A percentile compares a stretch with the other conserved stretches of the same genome.
Conservation (phyloP, 2,113 vertebrate species). For the Lonchura striata region DNA sequence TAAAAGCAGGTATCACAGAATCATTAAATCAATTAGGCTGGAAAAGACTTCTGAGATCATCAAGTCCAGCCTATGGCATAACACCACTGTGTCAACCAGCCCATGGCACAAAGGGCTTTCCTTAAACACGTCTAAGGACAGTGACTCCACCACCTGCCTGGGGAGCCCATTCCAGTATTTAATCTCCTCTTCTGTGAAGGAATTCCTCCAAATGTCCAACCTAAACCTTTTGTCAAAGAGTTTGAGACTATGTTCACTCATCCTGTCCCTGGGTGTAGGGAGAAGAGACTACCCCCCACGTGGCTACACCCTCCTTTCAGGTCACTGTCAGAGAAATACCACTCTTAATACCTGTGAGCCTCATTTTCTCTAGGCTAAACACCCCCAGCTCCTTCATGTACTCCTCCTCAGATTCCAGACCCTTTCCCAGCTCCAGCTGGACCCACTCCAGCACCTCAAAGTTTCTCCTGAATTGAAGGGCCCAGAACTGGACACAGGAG, state of each 20-base stretch:
- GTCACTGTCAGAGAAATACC: not conserved
- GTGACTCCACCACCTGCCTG: not conserved
- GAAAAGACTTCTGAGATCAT: not conserved
- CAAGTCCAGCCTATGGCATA: not conserved
- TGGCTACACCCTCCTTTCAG: not conserved
- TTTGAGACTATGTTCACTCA: not conserved
- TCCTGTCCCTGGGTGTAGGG: not conserved
- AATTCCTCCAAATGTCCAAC: not conserved
- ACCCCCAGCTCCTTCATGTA: not conserved
- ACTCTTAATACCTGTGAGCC: not conserved
- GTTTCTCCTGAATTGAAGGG: not conserved
- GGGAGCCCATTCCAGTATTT: not conserved
- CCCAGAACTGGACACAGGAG: not conserved
- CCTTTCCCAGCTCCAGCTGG: not conserved
- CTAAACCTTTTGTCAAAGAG: not conserved
- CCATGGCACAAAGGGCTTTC: not conserved
- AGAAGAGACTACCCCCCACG: not conserved
- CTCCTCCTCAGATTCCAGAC: not conserved
- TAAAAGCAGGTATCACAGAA: not conserved
- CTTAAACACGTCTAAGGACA: not conserved
- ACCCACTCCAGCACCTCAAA: not conserved
- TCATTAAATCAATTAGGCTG: not conserved
- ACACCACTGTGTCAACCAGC: fast-evolving
- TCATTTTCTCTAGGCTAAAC: not conserved
- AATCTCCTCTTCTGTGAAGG: not conserved